Evolutionary conservation across 2,888 invertebrate genomes (phyloP).

Genomic region (Papilio gigon): DNA sequence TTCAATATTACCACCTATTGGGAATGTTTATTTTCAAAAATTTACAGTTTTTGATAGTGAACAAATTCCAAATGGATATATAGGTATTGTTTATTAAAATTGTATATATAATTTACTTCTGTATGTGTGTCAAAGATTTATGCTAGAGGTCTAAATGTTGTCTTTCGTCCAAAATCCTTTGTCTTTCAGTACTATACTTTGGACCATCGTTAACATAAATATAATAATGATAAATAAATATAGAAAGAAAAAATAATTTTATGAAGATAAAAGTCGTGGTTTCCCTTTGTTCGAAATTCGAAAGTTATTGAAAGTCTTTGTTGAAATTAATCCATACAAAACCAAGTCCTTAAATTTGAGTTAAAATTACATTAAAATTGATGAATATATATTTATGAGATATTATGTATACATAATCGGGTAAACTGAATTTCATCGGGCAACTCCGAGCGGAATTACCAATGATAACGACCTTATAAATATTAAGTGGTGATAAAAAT

Average conservation of each 20-base stretch:
- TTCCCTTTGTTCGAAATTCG: too few relatives aligned
- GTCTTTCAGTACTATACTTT: neutral
- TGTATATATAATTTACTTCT: too few relatives aligned
- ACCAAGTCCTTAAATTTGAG: too few relatives aligned
- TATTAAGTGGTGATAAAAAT: constrained; percentile 38
- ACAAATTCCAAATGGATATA: too few relatives aligned
- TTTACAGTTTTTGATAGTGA: too few relatives aligned
- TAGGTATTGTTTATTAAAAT: too few relatives aligned
- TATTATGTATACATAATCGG: constrained; percentile 20
- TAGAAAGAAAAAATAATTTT: neutral
- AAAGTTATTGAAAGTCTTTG: neutral
- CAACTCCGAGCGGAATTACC: constrained; percentile 7
- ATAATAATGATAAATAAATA: neutral
- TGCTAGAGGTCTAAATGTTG: neutral
- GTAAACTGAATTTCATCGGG: constrained; percentile 34
- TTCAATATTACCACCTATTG: too few relatives aligned
- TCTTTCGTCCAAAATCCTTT: neutral
- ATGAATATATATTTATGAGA: constrained; percentile 28
- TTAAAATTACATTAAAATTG: constrained; percentile 7
- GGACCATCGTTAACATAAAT: neutral
- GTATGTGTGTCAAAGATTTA: neutral
- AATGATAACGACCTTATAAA: constrained; percentile 40
- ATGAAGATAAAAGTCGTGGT: neutral
- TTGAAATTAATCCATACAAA: neutral
- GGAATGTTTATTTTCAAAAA: too few relatives aligned